A percentile compares a stretch with the other conserved stretches of the same genome.
Conservation (phyloP, 2,113 vertebrate genomes). For the Donacobius atricapilla region DNA sequence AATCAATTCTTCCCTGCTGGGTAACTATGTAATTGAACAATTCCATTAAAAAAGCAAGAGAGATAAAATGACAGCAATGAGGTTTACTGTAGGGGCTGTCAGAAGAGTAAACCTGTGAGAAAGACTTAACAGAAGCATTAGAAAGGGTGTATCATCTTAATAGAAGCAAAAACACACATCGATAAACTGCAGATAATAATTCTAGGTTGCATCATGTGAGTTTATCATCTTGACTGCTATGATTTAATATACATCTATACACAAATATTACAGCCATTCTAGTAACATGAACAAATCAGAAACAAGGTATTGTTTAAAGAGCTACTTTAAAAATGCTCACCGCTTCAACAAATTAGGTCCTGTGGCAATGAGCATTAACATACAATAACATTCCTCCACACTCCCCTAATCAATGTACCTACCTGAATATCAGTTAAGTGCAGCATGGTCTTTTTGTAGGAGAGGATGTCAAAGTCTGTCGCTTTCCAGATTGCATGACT, state of each 20-base stretch:
- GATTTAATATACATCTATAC: background rate
- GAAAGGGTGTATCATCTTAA: background rate
- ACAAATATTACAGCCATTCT: background rate
- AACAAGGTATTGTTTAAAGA: background rate
- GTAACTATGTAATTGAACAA: background rate
- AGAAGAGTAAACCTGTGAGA: background rate
- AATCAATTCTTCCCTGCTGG: background rate
- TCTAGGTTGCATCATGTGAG: background rate
- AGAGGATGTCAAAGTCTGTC: slow-evolving; percentile 90
- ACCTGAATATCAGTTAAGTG: slow-evolving; percentile 97
- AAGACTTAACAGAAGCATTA: background rate
- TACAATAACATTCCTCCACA: background rate
- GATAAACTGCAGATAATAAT: background rate
- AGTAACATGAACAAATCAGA: background rate
- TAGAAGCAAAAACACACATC: background rate
- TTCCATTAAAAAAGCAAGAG: background rate
- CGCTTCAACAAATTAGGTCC: background rate
- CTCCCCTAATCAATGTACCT: background rate
- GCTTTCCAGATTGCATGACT: slow-evolving; percentile 92
- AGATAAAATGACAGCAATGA: background rate
- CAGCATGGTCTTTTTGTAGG: slow-evolving; percentile 94
- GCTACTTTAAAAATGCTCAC: too few relatives aligned
- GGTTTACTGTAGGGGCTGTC: background rate
- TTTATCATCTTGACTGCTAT: background rate
- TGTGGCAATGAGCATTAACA: background rate